A percentile compares a stretch with the other conserved stretches of the same genome.
These are phyloP conservation scores for Spea multiplicata DNA, from an alignment of 2,113 vertebrate species.

Conservation along the genomic window DNA sequence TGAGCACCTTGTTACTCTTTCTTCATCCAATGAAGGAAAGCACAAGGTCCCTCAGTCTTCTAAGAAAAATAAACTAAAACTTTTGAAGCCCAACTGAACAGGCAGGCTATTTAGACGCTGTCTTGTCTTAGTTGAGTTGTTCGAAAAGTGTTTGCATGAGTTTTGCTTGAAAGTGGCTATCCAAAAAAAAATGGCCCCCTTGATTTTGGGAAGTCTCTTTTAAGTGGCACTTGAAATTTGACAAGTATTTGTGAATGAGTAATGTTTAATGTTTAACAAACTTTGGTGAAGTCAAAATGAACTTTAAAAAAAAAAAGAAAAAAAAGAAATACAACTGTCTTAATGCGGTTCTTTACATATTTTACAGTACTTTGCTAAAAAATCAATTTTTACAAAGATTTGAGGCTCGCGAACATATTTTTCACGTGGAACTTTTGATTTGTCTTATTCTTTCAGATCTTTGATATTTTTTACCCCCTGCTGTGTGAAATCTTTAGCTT, in stretches of 20 bases:
- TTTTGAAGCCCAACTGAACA: no score
- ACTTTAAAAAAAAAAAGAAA: not conserved
- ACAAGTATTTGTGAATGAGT: not conserved
- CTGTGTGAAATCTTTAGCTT: constrained; percentile 20
- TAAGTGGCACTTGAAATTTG: not conserved
- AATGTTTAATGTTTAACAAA: not conserved
- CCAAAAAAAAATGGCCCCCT: no score
- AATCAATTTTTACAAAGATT: constrained; percentile 16
- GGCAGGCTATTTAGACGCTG: no score
- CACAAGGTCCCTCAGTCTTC: no score
- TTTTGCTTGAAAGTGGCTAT: no score
- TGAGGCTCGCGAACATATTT: constrained; percentile 18
- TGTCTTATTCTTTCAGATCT: not conserved
- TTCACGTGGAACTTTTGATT: constrained; percentile 12
- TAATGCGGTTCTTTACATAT: constrained; percentile 10
- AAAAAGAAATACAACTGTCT: not conserved
- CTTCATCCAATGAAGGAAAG: no score
- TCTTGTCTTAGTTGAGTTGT: no score
- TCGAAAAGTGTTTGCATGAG: no score
- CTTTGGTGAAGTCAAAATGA: constrained; percentile 14
- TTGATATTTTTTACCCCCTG: constrained; percentile 11
- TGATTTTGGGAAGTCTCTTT: not conserved
- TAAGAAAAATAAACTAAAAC: no score
- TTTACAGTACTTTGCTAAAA: constrained; percentile 7
- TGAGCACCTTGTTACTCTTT: no score